These are phyloP conservation scores for Drosophila austrosaltans DNA, from an alignment of 2,888 invertebrate species.

Conservation along the genomic window DNA sequence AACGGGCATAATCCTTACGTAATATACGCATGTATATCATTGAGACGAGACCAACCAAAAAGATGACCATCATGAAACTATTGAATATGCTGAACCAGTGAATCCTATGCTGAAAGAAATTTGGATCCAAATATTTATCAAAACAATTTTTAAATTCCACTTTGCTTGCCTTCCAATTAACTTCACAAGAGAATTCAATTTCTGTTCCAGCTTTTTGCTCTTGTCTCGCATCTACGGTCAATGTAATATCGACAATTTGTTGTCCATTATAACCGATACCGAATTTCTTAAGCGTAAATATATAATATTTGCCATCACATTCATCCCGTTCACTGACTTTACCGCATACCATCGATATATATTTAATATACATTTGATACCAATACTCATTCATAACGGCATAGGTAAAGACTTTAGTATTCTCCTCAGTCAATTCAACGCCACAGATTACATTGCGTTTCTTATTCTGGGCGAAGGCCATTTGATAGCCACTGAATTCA, in stretches of 20 bases:
- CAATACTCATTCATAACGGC: slow-evolving; percentile 99
- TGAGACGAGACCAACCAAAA: slow-evolving; percentile 97
- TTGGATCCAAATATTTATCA: slow-evolving; percentile 99
- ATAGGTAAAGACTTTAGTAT: slow-evolving; percentile 96
- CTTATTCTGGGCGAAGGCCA: slow-evolving; percentile 88
- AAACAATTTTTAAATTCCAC: slow-evolving; percentile 97
- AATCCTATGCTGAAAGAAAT: slow-evolving; percentile 99
- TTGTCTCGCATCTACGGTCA: slow-evolving; percentile 96
- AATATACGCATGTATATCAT: slow-evolving; percentile 99
- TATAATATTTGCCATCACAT: slow-evolving; percentile 90
- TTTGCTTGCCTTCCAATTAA: slow-evolving; percentile 95
- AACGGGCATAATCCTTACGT: slow-evolving; percentile 99
- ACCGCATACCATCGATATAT: slow-evolving; percentile 98
- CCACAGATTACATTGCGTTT: slow-evolving; percentile 88
- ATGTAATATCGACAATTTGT: slow-evolving; percentile 98
- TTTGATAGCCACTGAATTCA: slow-evolving; percentile 98
- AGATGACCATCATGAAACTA: slow-evolving; percentile 99
- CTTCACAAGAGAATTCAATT: slow-evolving; percentile 97
- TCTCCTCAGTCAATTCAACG: slow-evolving; percentile 91
- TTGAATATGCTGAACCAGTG: slow-evolving; percentile 99
- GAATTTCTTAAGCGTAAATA: slow-evolving; percentile 99
- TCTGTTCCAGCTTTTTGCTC: slow-evolving; percentile 90
- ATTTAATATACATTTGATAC: slow-evolving; percentile 96
- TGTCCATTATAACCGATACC: slow-evolving; percentile 98
- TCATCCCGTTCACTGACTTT: slow-evolving; percentile 97